A percentile compares a stretch with the other conserved stretches of the same genome.
Evolutionary conservation across 2,113 vertebrate species (phyloP).

Genomic region (Illadopsis cleaveri): DNA sequence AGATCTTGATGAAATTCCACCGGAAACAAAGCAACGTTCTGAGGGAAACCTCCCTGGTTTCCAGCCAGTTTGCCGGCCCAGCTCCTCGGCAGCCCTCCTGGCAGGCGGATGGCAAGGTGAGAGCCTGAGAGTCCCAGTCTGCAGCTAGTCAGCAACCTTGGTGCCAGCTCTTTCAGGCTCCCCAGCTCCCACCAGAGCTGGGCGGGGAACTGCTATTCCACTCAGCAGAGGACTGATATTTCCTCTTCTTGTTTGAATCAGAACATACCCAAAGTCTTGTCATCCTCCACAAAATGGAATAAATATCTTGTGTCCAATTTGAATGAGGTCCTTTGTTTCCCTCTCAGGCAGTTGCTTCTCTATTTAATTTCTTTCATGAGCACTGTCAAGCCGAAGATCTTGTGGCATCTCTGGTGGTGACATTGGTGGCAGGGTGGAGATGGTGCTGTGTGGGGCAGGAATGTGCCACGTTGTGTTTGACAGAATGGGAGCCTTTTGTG

Average conservation of each 20-base stretch:
- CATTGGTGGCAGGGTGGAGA: neutral
- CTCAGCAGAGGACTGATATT: neutral
- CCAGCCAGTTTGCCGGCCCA: conserved; percentile 67
- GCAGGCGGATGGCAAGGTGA: conserved; percentile 67
- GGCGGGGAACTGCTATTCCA: neutral
- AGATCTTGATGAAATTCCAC: conserved; percentile 68
- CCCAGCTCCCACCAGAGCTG: conserved; percentile 27
- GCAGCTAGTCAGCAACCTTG: conserved; percentile 48
- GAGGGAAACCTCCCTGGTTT: conserved; percentile 70
- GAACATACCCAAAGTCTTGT: neutral
- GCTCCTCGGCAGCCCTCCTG: conserved; percentile 64
- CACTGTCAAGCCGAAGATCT: neutral
- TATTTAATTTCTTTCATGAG: neutral
- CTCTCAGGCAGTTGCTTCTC: neutral
- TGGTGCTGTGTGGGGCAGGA: neutral
- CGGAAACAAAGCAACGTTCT: conserved; percentile 67
- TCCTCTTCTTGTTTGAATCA: neutral
- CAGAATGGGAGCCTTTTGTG: neutral
- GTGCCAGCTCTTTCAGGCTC: conserved; percentile 63
- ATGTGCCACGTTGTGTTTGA: rapidly evolving
- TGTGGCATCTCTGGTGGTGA: neutral
- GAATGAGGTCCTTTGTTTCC: neutral
- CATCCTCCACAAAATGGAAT: neutral
- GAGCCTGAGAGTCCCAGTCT: conserved; percentile 61
- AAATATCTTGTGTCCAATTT: neutral